These are phyloP conservation scores for Ptychodera flava DNA, from an alignment of 35 echinoderm and acorn worm species.

Conservation along the genomic window DNA sequence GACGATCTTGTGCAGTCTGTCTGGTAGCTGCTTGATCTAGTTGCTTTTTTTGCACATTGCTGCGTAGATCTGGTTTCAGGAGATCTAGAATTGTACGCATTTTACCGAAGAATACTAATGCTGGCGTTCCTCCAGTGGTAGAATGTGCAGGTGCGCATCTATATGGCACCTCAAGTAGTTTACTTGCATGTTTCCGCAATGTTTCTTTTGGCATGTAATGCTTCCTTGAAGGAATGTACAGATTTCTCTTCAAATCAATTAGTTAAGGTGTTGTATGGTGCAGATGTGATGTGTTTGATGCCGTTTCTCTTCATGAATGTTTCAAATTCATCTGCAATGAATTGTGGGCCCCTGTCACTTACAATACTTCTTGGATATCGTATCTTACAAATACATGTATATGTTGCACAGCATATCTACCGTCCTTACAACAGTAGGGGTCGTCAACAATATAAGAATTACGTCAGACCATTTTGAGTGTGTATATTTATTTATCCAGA, in stretches of 20 bases:
- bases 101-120: no score
- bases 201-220: neutral
- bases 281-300: conserved; percentile 20
- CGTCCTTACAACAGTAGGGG: no score
- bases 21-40: no score
- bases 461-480: no score
- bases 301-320: conserved; percentile 19
- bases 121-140: conserved; percentile 6
- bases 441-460: no score
- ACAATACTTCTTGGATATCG: conserved; percentile 37
- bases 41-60: no score
- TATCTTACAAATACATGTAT: conserved; percentile 61
- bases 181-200: neutral
- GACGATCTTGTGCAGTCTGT: no score
- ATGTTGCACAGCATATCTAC: conserved; percentile 30
- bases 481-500: no score
- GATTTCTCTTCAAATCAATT: conserved; percentile 3
- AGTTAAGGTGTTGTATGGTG: no score
- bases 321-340: conserved; percentile 27
- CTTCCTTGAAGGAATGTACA: neutral
- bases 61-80: no score
- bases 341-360: conserved; percentile 31
- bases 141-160: neutral
- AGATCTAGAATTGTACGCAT: no score
- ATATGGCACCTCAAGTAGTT: neutral